Conservation (phyloP, 1,140 invertebrate genomes). For the Lepidotrigona ventralis region DNA sequence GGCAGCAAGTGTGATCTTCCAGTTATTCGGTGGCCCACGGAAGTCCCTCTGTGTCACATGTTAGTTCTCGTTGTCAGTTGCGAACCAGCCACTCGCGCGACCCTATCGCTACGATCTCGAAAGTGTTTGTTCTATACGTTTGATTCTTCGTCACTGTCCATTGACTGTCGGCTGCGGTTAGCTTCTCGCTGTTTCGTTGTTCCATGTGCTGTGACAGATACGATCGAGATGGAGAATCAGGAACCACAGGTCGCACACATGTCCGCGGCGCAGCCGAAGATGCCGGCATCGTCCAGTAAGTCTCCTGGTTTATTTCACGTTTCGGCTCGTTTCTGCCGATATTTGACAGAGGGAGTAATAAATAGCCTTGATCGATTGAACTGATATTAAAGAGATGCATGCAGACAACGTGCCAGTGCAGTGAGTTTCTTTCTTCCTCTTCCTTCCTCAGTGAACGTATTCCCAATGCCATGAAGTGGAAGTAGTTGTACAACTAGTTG, state of each 20-base stretch:
- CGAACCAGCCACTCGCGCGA: neutral
- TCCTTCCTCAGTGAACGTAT: too few species aligned
- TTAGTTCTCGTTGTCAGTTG: neutral
- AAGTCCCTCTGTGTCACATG: neutral
- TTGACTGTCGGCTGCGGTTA: neutral
- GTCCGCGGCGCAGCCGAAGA: conserved; percentile 59
- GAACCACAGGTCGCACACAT: conserved; percentile 66
- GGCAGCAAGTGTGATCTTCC: neutral
- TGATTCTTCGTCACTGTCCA: too few species aligned
- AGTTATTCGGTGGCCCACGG: neutral
- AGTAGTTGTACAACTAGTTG: too few species aligned
- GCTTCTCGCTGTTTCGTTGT: neutral
- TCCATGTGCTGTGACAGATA: conserved; percentile 21
- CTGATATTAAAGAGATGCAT: neutral
- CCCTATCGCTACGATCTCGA: neutral
- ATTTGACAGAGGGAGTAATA: neutral
- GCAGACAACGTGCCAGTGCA: neutral
- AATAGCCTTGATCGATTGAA: too few species aligned
- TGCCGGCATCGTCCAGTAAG: conserved; percentile 74
- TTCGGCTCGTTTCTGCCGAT: neutral
- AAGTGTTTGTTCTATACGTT: neutral
- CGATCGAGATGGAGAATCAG: conserved; percentile 66
- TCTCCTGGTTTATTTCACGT: conserved; percentile 20
- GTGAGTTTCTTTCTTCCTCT: neutral
- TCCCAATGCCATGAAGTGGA: too few species aligned